Evolutionary conservation across 1,140 invertebrate genomes (phyloP), one percentile per base, ranked within the genome.

Genomic region (Drosophila bocki): DNA sequence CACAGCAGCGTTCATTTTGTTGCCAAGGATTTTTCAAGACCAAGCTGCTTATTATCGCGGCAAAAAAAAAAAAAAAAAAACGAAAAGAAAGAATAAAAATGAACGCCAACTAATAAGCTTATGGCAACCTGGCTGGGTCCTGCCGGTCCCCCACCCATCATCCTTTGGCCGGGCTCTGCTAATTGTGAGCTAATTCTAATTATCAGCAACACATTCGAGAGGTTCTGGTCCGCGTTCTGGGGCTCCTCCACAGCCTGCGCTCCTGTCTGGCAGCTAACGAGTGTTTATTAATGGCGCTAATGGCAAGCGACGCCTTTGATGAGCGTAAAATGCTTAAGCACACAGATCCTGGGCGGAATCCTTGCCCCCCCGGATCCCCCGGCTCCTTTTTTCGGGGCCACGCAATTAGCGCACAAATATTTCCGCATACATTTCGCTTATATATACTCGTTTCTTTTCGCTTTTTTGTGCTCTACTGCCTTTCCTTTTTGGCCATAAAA

Each of bases 391-490:
- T 56, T 26, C 5, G 19, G 47, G 54, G 75, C 77, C 80, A 78
- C 84, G 84, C 85, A 88, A 88, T 88, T 88, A 88, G 84, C 84
- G 81, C 80, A 90, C 85, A 88, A 88, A 90, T 88, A 87, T 87
- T 87, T 88, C 83, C 84, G 82, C 82, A 85, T 75, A 60, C 61
- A 84, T 85, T 79, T 82, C 56, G 44, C 45, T 37, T 69, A 50
- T 61, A 63, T 63, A 57, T 56, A 59, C 48, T 51, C 48, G 48
- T 32, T 51, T 58, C 37, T 44, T 29, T 15, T 48, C 42, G 17
- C 56, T 54, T 42, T 63, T 63, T 63, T 33, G 29, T 60, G 35
- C 41, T 48, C 44, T 47, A 37, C 75, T 42, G 29, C 41, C 54
- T 76, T 71, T 81, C 69, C 75, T 41, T 67, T 71, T 68, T 69